Conservation (phyloP, 2,888 invertebrate species). For the Pachydiplax longipennis region DNA sequence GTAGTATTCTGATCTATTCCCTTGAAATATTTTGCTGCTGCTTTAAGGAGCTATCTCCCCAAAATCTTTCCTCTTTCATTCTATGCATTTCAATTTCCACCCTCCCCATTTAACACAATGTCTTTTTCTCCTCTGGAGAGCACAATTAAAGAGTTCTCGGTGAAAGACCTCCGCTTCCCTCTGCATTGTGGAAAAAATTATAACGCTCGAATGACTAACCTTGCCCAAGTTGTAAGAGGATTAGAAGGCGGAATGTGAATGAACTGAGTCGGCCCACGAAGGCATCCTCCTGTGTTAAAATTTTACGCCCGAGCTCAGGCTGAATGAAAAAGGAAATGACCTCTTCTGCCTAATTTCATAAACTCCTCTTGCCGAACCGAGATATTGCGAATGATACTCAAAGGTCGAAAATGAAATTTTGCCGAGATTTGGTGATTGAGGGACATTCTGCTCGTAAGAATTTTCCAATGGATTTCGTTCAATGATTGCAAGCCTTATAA, state of each 20-base stretch:
- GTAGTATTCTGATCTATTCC: no score
- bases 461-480: no score
- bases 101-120: background rate
- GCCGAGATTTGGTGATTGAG: no score
- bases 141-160: background rate
- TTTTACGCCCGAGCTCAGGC: background rate
- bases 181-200: background rate
- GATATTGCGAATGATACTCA: no score
- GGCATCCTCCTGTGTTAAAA: background rate
- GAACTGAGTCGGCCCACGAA: background rate
- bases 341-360: no score
- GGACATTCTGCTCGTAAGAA: no score
- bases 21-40: background rate
- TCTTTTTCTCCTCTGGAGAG: background rate
- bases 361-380: no score
- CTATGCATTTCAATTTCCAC: background rate
- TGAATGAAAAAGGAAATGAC: no score
- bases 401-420: no score
- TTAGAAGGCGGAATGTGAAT: background rate
- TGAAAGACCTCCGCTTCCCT: background rate
- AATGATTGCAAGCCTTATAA: no score
- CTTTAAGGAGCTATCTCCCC: background rate
- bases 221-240: background rate
- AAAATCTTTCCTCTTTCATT: background rate
- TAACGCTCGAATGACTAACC: background rate